A percentile compares a stretch with the other conserved stretches of the same genome.
These are phyloP conservation scores for Sternotherus odoratus DNA, from an alignment of 2,797 vertebrate species.

Conservation along the genomic window DNA sequence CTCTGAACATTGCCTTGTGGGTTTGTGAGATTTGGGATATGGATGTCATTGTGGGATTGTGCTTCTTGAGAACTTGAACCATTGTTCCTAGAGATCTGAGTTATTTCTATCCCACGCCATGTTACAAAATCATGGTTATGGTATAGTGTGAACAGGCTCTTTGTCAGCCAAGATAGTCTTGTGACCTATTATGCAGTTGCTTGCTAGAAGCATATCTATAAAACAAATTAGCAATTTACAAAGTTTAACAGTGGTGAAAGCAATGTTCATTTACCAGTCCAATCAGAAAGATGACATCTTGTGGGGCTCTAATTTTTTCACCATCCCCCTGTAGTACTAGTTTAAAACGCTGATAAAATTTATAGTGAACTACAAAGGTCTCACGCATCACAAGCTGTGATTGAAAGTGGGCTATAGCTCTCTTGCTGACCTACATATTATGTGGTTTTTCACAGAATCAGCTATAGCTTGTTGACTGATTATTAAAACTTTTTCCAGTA, in stretches of 20 bases:
- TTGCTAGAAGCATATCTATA: background rate
- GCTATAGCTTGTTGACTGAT: background rate
- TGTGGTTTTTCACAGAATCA: background rate
- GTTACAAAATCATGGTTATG: background rate
- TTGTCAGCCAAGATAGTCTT: constrained; percentile 12
- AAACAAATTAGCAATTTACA: no score
- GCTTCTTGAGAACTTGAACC: no score
- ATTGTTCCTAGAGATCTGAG: no score
- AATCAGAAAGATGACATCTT: background rate
- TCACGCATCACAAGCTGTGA: background rate
- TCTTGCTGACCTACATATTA: constrained; percentile 18
- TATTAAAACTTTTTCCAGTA: background rate
- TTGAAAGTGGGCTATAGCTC: background rate
- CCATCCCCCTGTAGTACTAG: background rate
- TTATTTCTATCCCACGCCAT: no score
- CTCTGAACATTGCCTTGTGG: no score
- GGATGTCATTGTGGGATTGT: no score
- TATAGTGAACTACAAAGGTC: background rate
- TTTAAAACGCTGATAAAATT: background rate
- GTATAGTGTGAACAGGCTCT: background rate
- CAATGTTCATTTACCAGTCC: background rate
- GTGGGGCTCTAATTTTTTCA: background rate
- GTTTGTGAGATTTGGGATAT: no score
- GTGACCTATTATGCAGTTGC: background rate
- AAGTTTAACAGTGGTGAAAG: no score